Evolutionary conservation across 2,888 invertebrate genomes (phyloP), one percentile per base, ranked within the genome.

Genomic region (Prenolepis imparis): DNA sequence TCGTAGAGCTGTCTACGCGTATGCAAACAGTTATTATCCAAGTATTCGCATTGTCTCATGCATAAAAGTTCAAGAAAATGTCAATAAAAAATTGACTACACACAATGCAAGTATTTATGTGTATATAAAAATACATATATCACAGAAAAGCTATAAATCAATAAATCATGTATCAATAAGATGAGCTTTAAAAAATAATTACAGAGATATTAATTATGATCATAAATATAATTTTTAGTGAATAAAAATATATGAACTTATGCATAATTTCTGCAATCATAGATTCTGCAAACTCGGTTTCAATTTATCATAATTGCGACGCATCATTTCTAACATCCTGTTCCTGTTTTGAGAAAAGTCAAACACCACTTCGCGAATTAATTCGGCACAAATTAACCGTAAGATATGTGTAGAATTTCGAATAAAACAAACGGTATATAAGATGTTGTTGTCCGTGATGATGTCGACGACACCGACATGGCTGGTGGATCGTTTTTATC

Each of bases 181-280:
- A 44, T 32, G 61, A 0, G 9, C 9, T 32, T 44, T 15, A 9
- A 1, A 48, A 61, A 74, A 63, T 21, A n/a, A 44, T 3, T 21
- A n/a, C n/a, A 18, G 8, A 61, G 44, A 74, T 61, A 44, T 28
- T 61, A 44, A 61, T 61, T 41, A 21, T 15, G 9, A 12, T 21
- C 32, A 61, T 74, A 74, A 74, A 74, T 59, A 39, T 28, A 63
- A 28, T 44, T 44, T 57, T 36, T 72, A 5, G 44, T 15, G 1
- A 28, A n/a, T 21, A 74, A 61, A n/a, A 74, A 44, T 63, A 8
- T 8, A 52, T 74, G 11, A 73, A 44, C 44, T 73, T 73, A 3
- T 18, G 28, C 24, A 21, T 1, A 9, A 39, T 73, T 73, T 24
- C 39, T 28, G 39, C 8, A 5, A 36, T 32, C n/a, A 21, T n/a